Conservation (phyloP, 2,797 vertebrate species). For the Hylomyscus alleni region DNA sequence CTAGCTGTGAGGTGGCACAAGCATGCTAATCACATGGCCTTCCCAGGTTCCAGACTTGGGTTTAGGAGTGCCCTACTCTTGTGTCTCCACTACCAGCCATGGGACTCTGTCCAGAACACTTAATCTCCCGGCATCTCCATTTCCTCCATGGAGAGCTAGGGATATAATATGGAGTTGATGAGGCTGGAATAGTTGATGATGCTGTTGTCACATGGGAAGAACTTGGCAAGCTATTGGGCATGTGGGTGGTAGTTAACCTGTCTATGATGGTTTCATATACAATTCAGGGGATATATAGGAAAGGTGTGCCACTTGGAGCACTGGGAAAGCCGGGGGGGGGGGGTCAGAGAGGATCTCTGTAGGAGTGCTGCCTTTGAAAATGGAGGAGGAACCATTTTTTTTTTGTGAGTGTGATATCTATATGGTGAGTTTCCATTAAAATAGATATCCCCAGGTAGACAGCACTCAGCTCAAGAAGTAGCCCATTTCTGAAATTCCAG, state of each 20-base stretch:
- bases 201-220: background rate
- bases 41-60: background rate
- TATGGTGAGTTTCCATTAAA: slow-evolving; percentile 29
- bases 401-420: background rate
- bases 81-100: background rate
- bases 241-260: background rate
- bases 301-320: background rate
- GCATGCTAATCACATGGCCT: background rate
- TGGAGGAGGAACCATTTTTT: background rate
- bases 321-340: background rate
- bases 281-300: background rate
- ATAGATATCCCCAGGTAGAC: background rate
- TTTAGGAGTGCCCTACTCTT: background rate
- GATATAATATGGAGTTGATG: background rate
- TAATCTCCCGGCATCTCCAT: slow-evolving; percentile 35
- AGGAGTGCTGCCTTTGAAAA: background rate
- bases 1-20: background rate
- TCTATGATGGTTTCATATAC: background rate
- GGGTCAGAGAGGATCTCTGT: background rate
- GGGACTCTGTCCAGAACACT: background rate
- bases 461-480: slow-evolving; percentile 45
- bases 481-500: slow-evolving; percentile 18
- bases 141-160: background rate
- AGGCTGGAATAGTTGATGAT: background rate
- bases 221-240: background rate